Evolutionary conservation across 2,888 invertebrate genomes (phyloP).

Genomic region (Biston betularia): DNA sequence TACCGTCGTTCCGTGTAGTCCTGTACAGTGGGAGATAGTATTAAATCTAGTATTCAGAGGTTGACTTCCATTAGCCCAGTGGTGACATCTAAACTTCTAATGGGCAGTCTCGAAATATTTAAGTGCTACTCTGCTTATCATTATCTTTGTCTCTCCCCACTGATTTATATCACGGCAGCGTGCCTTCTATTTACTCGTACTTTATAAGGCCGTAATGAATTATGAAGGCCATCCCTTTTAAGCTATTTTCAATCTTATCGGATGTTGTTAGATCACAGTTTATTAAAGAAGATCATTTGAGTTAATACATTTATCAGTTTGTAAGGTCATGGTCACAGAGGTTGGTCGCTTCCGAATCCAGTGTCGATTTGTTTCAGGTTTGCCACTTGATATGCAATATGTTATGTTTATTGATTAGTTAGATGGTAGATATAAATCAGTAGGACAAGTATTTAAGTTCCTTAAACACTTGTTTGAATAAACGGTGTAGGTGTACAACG

Average conservation of each 20-base stretch:
- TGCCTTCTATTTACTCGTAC: conserved; percentile 21
- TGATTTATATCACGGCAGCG: conserved; percentile 30
- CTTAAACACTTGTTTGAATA: too few species aligned
- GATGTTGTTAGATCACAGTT: conserved; percentile 20
- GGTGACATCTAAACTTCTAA: conserved; percentile 21
- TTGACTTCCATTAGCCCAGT: not conserved
- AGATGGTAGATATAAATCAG: too few species aligned
- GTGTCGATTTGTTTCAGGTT: conserved; percentile 32
- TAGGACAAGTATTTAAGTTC: too few species aligned
- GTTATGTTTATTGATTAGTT: conserved; percentile 6
- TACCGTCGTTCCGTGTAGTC: too few species aligned
- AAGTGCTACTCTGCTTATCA: conserved; percentile 37
- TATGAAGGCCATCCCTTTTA: not conserved
- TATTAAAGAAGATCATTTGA: conserved; percentile 8
- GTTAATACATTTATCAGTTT: conserved; percentile 20
- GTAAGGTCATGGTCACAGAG: conserved; percentile 34
- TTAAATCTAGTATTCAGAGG: not conserved
- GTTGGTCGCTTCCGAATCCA: conserved; percentile 32
- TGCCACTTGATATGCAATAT: conserved; percentile 34
- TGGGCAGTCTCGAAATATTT: conserved; percentile 23
- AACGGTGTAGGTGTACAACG: too few species aligned
- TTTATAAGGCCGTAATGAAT: conserved; percentile 6
- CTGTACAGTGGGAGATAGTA: not conserved
- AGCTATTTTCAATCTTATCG: conserved; percentile 26
- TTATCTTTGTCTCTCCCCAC: conserved; percentile 37